A percentile compares a stretch with the other conserved stretches of the same genome.
These are phyloP conservation scores for Pilophorus perplexus DNA, from an alignment of 2,888 invertebrate genomes.

Conservation along the genomic window DNA sequence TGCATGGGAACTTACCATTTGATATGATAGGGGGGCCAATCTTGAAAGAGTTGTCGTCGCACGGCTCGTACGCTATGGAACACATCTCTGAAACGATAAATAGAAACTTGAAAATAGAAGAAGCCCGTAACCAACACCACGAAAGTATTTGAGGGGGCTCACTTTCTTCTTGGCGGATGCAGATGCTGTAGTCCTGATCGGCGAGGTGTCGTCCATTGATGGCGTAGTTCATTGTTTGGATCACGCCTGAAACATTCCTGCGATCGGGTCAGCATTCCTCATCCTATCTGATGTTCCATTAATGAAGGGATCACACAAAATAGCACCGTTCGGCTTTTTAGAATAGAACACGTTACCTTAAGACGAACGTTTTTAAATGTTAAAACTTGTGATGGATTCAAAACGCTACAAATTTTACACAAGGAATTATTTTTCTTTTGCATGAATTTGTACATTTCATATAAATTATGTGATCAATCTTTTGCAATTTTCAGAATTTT, in stretches of 20 bases:
- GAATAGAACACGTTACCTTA: too few relatives aligned
- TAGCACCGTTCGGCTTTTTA: too few relatives aligned
- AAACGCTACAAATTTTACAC: too few relatives aligned
- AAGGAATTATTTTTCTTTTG: neutral
- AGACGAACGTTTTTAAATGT: too few relatives aligned
- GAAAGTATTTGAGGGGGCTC: constrained; percentile 15
- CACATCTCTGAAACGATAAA: constrained; percentile 59
- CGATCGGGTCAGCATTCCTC: constrained; percentile 8
- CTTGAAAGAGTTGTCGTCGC: constrained; percentile 71
- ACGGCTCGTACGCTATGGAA: constrained; percentile 72
- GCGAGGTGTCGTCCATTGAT: constrained; percentile 78
- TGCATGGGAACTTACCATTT: constrained; percentile 8
- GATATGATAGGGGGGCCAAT: constrained; percentile 59
- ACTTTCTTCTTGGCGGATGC: constrained; percentile 58
- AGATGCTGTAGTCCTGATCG: constrained; percentile 73
- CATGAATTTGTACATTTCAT: too few relatives aligned
- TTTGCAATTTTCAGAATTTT: too few relatives aligned
- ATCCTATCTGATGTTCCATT: neutral
- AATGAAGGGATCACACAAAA: neutral
- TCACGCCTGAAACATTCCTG: constrained; percentile 55
- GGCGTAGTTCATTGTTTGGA: constrained; percentile 77
- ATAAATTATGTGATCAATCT: too few relatives aligned
- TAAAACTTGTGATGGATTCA: too few relatives aligned
- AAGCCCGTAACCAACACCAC: neutral
- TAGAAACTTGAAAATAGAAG: neutral